These are phyloP conservation scores for Trichonephila inaurata DNA, from an alignment of 1,140 invertebrate genomes.

Conservation along the genomic window DNA sequence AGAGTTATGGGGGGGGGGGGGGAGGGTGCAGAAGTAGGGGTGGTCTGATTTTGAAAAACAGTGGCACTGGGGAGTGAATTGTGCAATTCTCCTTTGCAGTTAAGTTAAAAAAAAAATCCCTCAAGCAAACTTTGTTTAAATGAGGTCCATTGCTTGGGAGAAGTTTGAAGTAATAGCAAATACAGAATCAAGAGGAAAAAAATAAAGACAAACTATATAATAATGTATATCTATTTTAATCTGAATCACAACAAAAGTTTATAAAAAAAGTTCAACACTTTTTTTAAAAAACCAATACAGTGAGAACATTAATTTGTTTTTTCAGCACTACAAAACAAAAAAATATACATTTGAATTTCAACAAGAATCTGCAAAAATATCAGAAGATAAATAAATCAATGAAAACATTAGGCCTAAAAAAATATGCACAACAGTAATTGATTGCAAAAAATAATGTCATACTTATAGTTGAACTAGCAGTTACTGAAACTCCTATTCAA, in stretches of 20 bases:
- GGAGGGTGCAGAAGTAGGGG: too few species aligned
- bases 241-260: neutral
- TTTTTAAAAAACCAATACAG: neutral
- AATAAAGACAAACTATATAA: neutral
- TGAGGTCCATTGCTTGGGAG: too few species aligned
- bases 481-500: neutral
- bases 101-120: too few species aligned
- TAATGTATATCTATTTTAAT: neutral
- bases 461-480: neutral
- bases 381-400: neutral
- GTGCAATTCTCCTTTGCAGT: too few species aligned
- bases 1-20: too few species aligned
- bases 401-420: neutral
- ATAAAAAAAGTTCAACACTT: neutral
- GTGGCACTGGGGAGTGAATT: too few species aligned
- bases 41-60: too few species aligned
- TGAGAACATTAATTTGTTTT: neutral
- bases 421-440: neutral
- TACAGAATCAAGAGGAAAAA: neutral
- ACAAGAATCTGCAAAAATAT: slow-evolving; percentile 6
- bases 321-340: neutral
- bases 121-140: too few species aligned
- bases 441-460: neutral
- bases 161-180: neutral
- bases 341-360: neutral